Percentiles rank a stretch among this genome's conserved stretches.
phyloP scores from a whole-genome alignment of 2,888 invertebrate species.

The Cephonodes hylas region DNA sequence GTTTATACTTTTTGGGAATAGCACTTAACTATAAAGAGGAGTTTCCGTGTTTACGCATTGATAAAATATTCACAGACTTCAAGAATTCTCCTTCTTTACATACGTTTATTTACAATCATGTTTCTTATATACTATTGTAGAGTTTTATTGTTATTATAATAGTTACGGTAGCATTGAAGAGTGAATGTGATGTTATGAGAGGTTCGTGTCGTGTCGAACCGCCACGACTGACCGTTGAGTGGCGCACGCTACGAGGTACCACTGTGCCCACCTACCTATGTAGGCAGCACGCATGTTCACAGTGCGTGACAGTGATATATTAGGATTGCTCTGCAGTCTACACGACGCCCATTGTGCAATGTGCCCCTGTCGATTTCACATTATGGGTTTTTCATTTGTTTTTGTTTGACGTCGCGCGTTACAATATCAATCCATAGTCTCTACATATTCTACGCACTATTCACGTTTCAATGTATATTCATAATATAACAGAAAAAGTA shows the following conservation, averaged over 20 bases:
- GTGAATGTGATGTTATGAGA: too few species aligned
- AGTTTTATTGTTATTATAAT: too few species aligned
- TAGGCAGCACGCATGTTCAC: slow-evolving; percentile 8
- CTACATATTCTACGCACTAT: too few species aligned
- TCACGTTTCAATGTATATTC: too few species aligned
- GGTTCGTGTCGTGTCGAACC: background rate
- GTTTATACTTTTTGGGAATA: too few species aligned
- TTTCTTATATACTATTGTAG: too few species aligned
- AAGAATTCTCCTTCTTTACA: background rate
- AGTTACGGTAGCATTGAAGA: too few species aligned
- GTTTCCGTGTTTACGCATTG: too few species aligned
- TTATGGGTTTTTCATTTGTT: background rate
- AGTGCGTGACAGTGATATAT: slow-evolving; percentile 7
- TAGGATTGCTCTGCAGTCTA: background rate
- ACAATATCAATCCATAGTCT: background rate
- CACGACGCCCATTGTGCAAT: slow-evolving; percentile 2
- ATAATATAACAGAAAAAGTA: background rate
- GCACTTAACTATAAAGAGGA: too few species aligned
- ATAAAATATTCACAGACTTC: background rate
- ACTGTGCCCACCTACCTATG: background rate
- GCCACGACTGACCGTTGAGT: slow-evolving; percentile 1
- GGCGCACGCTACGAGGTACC: background rate
- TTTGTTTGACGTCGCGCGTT: background rate
- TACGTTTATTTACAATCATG: background rate
- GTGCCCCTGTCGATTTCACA: background rate